A percentile compares a stretch with the other conserved stretches of the same genome.
phyloP scores from a whole-genome alignment of 2,113 vertebrate species.

The Helogale parvula region DNA sequence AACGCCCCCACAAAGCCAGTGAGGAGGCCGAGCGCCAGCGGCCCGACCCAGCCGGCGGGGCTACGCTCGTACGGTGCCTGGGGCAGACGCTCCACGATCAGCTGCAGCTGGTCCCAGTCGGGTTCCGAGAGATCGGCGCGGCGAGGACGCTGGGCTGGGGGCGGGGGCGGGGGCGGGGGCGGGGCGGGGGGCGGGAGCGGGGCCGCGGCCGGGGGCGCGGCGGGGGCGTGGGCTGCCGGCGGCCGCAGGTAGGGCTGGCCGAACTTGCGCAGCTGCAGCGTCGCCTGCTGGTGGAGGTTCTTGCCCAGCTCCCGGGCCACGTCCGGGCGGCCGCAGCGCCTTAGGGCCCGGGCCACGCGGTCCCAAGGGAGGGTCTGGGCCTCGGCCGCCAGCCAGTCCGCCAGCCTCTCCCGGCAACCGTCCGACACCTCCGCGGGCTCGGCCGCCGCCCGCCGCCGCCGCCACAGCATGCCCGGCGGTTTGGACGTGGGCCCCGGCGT shows the following conservation, averaged over 20 bases:
- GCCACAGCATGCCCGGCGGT: background rate
- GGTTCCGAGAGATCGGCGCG: background rate
- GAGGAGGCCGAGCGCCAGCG: constrained; percentile 86
- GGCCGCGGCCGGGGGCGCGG: background rate
- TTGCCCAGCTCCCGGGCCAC: constrained; percentile 85
- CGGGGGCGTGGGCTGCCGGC: background rate
- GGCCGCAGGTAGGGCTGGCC: constrained; percentile 32
- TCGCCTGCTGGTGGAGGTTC: constrained; percentile 85
- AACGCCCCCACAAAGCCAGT: constrained; percentile 85
- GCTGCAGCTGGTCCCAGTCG: constrained; percentile 81
- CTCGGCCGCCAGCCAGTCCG: constrained; percentile 59
- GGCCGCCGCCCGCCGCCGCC: background rate
- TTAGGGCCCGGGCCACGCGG: constrained; percentile 77
- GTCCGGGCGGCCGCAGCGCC: constrained; percentile 76
- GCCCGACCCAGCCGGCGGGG: constrained; percentile 80
- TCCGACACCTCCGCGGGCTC: background rate
- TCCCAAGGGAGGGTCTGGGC: constrained; percentile 80
- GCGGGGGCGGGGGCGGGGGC: background rate
- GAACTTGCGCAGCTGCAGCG: constrained; percentile 79
- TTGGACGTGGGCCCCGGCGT: background rate
- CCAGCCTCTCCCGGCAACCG: constrained; percentile 66
- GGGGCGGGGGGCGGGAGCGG: no score
- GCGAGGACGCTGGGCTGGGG: background rate
- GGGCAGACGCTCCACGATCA: constrained; percentile 82
- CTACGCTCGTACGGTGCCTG: constrained; percentile 80